Conservation (phyloP, 2,797 vertebrate genomes). For the Chaenodraco wilsoni region DNA sequence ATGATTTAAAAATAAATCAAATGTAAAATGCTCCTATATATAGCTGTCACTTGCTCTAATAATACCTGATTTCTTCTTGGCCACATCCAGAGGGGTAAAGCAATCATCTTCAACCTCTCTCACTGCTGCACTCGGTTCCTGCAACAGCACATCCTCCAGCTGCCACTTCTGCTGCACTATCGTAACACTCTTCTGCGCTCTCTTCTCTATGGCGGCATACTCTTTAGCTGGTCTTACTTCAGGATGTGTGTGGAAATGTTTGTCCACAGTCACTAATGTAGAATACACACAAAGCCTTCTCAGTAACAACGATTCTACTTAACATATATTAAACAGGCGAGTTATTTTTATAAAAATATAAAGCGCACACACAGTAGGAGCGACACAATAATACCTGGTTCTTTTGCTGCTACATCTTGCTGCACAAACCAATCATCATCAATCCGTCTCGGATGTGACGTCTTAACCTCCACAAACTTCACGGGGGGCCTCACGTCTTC, state of each 20-base stretch:
- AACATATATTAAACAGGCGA: neutral
- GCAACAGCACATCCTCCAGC: constrained; percentile 37
- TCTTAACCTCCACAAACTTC: constrained; percentile 31
- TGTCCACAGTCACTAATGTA: constrained; percentile 40
- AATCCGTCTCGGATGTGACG: constrained; percentile 31
- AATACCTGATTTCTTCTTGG: constrained; percentile 73
- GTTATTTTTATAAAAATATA: neutral
- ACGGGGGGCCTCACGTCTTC: constrained; percentile 40
- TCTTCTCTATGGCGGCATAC: constrained; percentile 44
- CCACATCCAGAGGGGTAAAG: constrained; percentile 65
- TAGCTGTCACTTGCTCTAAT: neutral
- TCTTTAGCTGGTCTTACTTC: constrained; percentile 46
- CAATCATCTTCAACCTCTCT: constrained; percentile 72
- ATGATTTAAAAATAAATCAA: neutral
- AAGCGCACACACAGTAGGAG: neutral
- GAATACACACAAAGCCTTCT: constrained; percentile 34
- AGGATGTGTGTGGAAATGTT: constrained; percentile 17
- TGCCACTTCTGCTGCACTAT: constrained; percentile 48
- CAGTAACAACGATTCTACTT: neutral
- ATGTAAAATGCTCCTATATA: neutral
- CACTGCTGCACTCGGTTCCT: constrained; percentile 31
- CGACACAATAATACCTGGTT: constrained; percentile 62
- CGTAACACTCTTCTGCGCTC: constrained; percentile 44
- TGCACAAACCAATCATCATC: constrained; percentile 67
- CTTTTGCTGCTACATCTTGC: constrained; percentile 55